A percentile compares a stretch with the other conserved stretches of the same genome.
phyloP scores from a whole-genome alignment of 2,797 vertebrate genomes.

The Cirrhinus molitorella region DNA sequence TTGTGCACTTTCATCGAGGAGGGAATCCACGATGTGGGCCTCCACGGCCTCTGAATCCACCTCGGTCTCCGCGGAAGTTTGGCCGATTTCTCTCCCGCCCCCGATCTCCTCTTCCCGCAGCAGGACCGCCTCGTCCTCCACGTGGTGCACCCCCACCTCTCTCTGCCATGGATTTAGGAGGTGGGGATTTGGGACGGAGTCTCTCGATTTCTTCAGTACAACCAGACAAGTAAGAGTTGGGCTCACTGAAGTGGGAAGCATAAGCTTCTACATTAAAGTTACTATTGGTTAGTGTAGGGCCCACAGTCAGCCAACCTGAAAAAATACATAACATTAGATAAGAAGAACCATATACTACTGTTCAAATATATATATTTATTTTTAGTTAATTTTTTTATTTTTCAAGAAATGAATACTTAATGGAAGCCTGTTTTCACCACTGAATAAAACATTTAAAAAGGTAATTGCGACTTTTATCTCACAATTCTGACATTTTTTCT shows the following conservation, averaged over 20 bases:
- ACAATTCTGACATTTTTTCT: too few relatives aligned
- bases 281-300: slow-evolving; percentile 96
- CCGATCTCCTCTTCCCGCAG: slow-evolving; percentile 87
- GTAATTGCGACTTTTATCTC: too few relatives aligned
- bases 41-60: slow-evolving; percentile 92
- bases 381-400: not conserved
- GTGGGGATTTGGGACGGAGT: slow-evolving; percentile 94
- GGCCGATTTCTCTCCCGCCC: slow-evolving; percentile 94
- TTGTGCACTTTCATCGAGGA: slow-evolving; percentile 84
- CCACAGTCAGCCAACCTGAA: slow-evolving; percentile 96
- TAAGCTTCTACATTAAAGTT: slow-evolving; percentile 97
- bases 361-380: too few relatives aligned
- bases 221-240: slow-evolving; percentile 88
- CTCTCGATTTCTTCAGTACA: slow-evolving; percentile 98
- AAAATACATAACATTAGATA: not conserved
- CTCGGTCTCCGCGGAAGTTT: slow-evolving; percentile 93
- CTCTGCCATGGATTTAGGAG: slow-evolving; percentile 90
- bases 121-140: slow-evolving; percentile 90
- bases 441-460: too few relatives aligned
- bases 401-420: not conserved
- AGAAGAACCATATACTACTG: not conserved
- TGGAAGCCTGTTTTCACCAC: too few relatives aligned
- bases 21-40: slow-evolving; percentile 91
- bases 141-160: slow-evolving; percentile 89
- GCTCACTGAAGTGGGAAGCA: slow-evolving; percentile 84